A percentile compares a stretch with the other conserved stretches of the same genome.
Conservation (phyloP, 1,140 invertebrate species). For the Berghia stephanieae region DNA sequence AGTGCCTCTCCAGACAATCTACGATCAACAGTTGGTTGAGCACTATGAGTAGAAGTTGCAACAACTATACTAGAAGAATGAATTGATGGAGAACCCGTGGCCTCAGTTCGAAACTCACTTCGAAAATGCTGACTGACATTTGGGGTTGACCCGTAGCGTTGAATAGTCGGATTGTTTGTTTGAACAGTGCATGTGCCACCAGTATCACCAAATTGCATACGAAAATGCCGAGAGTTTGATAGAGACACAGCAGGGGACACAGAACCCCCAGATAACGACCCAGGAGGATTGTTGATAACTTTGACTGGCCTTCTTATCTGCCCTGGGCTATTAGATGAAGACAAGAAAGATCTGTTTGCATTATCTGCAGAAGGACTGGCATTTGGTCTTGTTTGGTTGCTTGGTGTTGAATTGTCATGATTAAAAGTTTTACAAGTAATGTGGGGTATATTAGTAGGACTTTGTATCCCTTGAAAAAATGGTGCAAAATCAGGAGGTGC, state of each 20-base stretch:
- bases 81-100: slow-evolving; percentile 4
- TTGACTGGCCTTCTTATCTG: slow-evolving; percentile 33
- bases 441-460: slow-evolving; percentile 17
- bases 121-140: slow-evolving; percentile 30
- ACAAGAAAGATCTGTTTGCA: not conserved
- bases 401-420: not conserved
- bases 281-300: slow-evolving; percentile 37
- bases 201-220: slow-evolving; percentile 35
- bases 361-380: too few species aligned
- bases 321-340: slow-evolving; percentile 11
- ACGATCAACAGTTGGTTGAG: too few species aligned
- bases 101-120: slow-evolving; percentile 28
- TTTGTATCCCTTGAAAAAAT: slow-evolving; percentile 16
- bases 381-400: not conserved
- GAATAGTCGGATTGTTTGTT: slow-evolving; percentile 8
- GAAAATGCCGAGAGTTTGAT: slow-evolving; percentile 27
- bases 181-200: slow-evolving; percentile 33
- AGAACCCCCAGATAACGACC: slow-evolving; percentile 31
- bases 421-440: slow-evolving; percentile 13
- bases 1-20: too few species aligned
- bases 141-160: slow-evolving; percentile 12
- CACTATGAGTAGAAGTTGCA: slow-evolving; percentile 14
- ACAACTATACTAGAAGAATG: slow-evolving; percentile 34
- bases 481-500: slow-evolving; percentile 28
- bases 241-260: slow-evolving; percentile 23